Conservation (phyloP, 2,888 invertebrate genomes). For the Calliopum simillimum region DNA sequence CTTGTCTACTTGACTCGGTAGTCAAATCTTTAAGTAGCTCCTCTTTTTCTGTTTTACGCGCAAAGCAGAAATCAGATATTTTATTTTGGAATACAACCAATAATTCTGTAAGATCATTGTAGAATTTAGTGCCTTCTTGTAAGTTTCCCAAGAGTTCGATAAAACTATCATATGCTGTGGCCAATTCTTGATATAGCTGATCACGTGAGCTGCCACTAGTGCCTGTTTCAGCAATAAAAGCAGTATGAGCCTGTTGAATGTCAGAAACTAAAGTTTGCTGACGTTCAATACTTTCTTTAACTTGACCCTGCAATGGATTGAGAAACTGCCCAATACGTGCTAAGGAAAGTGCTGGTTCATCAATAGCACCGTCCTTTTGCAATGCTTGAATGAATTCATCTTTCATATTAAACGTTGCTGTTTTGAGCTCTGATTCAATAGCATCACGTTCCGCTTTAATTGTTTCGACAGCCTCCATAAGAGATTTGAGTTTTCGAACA, state of each 20-base stretch:
- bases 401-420: conserved; percentile 84
- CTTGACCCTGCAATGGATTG: conserved; percentile 82
- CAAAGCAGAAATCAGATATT: conserved; percentile 97
- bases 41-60: conserved; percentile 98
- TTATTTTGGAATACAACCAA: conserved; percentile 96
- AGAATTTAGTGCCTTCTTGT: conserved; percentile 96
- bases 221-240: conserved; percentile 72
- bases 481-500: conserved; percentile 75
- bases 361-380: conserved; percentile 81
- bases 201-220: conserved; percentile 78
- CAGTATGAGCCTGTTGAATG: conserved; percentile 72
- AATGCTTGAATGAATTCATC: conserved; percentile 81
- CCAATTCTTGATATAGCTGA: conserved; percentile 83
- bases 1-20: conserved; percentile 78
- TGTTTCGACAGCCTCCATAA: conserved; percentile 87
- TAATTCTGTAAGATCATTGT: conserved; percentile 92
- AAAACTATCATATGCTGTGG: conserved; percentile 92
- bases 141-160: conserved; percentile 91
- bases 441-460: conserved; percentile 91
- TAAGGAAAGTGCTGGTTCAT: conserved; percentile 79
- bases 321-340: conserved; percentile 80
- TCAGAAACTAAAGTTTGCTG: conserved; percentile 78
- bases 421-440: conserved; percentile 88
- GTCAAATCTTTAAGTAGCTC: conserved; percentile 95
- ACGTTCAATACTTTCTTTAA: conserved; percentile 78